Evolutionary conservation across 2,888 invertebrate species (phyloP).

Genomic region (Gryllus longicercus): DNA sequence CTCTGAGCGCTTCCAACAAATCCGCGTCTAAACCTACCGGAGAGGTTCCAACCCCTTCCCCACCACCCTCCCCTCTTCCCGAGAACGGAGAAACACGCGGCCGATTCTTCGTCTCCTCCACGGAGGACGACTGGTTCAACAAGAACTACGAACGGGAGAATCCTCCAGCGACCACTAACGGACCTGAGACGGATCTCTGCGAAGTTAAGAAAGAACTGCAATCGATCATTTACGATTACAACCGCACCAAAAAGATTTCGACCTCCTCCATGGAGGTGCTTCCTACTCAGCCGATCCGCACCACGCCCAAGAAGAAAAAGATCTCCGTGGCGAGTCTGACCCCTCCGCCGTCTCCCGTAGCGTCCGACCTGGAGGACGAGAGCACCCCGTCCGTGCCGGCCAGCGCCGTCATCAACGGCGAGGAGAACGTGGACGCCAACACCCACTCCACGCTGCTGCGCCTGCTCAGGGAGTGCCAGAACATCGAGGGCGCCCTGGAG

Average conservation of each 20-base stretch:
- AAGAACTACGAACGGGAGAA: background rate
- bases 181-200: background rate
- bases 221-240: background rate
- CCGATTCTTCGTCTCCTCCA: background rate
- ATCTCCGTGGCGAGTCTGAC: background rate
- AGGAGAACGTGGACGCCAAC: background rate
- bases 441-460: background rate
- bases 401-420: background rate
- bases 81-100: background rate
- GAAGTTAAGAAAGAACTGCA: background rate
- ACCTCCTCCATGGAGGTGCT: background rate
- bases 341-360: background rate
- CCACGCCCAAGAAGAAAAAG: background rate
- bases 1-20: background rate
- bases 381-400: background rate
- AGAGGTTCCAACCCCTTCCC: background rate
- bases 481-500: background rate
- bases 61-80: background rate
- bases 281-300: background rate
- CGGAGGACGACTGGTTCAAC: slow-evolving; percentile 5
- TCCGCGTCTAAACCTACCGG: too few relatives aligned
- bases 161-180: background rate
- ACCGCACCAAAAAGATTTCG: background rate
- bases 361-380: background rate
- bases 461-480: background rate